These are phyloP conservation scores for Ciconia maguari DNA, from an alignment of 2,113 vertebrate genomes.

Conservation along the genomic window DNA sequence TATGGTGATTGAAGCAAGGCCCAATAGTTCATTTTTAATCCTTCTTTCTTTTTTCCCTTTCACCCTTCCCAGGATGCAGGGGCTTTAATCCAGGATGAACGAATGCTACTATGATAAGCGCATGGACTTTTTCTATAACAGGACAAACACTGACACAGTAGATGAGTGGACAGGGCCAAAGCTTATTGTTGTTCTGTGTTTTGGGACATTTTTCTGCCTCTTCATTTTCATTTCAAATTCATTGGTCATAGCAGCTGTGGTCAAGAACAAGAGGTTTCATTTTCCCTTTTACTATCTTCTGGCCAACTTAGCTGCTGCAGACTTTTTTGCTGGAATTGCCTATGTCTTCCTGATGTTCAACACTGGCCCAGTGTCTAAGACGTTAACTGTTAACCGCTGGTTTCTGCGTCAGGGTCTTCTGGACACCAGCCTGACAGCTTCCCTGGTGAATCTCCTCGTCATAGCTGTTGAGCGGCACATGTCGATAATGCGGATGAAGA, in stretches of 20 bases:
- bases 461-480: conserved; percentile 95
- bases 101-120: conserved; percentile 83
- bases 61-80: conserved; percentile 63
- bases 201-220: conserved; percentile 89
- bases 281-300: conserved; percentile 97
- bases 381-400: conserved; percentile 85
- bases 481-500: conserved; percentile 89
- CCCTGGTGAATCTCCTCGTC: conserved; percentile 89
- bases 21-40: background rate
- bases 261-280: conserved; percentile 93
- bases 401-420: conserved; percentile 94
- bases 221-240: conserved; percentile 95
- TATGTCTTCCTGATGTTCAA: conserved; percentile 98
- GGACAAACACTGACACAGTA: conserved; percentile 69
- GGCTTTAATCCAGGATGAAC: conserved; percentile 81
- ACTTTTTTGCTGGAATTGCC: conserved; percentile 94
- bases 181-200: conserved; percentile 83
- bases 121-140: conserved; percentile 95
- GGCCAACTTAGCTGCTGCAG: conserved; percentile 91
- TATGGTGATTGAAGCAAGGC: background rate
- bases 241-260: conserved; percentile 91
- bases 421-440: conserved; percentile 92
- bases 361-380: conserved; percentile 84
- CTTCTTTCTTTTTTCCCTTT: background rate
- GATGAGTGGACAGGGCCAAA: conserved; percentile 80